Base-by-base conservation (phyloP, 2,888 invertebrate genomes). In the Congeria kusceri region DNA sequence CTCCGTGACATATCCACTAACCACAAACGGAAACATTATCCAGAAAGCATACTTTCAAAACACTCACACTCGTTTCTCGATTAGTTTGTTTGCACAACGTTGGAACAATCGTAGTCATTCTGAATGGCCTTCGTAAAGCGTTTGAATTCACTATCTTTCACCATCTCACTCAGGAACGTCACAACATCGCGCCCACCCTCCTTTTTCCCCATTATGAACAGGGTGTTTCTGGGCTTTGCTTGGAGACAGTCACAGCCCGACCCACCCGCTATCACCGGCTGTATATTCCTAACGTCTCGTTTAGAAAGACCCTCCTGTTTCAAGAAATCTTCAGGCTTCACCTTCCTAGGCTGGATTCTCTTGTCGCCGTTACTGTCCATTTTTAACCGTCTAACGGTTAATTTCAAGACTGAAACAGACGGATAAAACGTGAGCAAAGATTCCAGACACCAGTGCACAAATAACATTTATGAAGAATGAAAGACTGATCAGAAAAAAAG, bases 251-350 rank as follows among this genome's bases (percentile, higher is more conserved):
- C 83, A 71, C 83, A 83, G 27, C 69, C 76, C 18, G 83, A 73
- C 9, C 83, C 83, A 4, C 79, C 83, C 25, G 77, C 76, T n/a
- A 83, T 83, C 9, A 83, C 83, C 3, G 83, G 83, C 61, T 79
- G 76, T 9, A 83, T 62, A 53, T 77, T 76, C 29, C 70, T 65
- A 23, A 79, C 28, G 46, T 83, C 83, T n/a, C 77, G 66, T 23
- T 61, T 73, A 3, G 76, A 67, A 23, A 83, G 56, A 25, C 47
- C 56, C 27, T 83, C 67, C 47, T 77, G 61, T 59, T 73, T 75
- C 53, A 72, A 79, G 28, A 79, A 66, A 25, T 63, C 71, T 39
- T 65, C 72, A 4, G 64, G 27, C 65, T 75, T 76, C 18, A 69
- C 29, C 70, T 74, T 79, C 32, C 46, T 74, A 23, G 69, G 53